Evolutionary conservation across 2,888 invertebrate species (phyloP).

Genomic region (Drosophila niveifrons): DNA sequence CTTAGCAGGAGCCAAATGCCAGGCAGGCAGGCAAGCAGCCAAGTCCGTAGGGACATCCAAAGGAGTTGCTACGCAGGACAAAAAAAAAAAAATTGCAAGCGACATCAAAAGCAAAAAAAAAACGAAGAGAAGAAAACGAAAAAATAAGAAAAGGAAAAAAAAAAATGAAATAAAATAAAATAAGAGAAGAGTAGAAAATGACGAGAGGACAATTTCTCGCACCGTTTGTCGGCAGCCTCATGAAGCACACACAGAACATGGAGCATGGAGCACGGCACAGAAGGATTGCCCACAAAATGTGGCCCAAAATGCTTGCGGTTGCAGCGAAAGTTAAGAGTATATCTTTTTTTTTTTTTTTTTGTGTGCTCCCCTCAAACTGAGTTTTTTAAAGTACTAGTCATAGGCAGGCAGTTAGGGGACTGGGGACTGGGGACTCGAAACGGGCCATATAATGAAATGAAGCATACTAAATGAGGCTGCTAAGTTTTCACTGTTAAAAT

Average conservation of each 20-base stretch:
- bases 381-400: constrained; percentile 54
- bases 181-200: constrained; percentile 25
- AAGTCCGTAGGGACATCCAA: constrained; percentile 64
- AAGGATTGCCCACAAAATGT: constrained; percentile 81
- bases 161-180: constrained; percentile 21
- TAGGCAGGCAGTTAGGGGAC: constrained; percentile 46
- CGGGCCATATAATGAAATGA: constrained; percentile 73
- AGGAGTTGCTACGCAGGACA: constrained; percentile 73
- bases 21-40: constrained; percentile 32
- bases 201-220: constrained; percentile 79
- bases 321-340: constrained; percentile 78
- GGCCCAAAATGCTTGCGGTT: constrained; percentile 76
- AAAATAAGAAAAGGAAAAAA: constrained; percentile 16
- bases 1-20: constrained; percentile 63
- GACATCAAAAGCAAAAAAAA: constrained; percentile 74
- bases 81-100: constrained; percentile 70
- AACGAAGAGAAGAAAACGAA: constrained; percentile 26
- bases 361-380: neutral
- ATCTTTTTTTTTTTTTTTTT: constrained; percentile 11
- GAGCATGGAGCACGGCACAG: constrained; percentile 46
- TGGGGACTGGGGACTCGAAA: constrained; percentile 14
- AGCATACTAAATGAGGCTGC: constrained; percentile 80
- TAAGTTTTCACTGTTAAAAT: constrained; percentile 66
- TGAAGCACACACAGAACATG: constrained; percentile 11
- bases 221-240: constrained; percentile 63